Conservation (phyloP, 2,888 invertebrate genomes). For the Apamea epomidion region DNA sequence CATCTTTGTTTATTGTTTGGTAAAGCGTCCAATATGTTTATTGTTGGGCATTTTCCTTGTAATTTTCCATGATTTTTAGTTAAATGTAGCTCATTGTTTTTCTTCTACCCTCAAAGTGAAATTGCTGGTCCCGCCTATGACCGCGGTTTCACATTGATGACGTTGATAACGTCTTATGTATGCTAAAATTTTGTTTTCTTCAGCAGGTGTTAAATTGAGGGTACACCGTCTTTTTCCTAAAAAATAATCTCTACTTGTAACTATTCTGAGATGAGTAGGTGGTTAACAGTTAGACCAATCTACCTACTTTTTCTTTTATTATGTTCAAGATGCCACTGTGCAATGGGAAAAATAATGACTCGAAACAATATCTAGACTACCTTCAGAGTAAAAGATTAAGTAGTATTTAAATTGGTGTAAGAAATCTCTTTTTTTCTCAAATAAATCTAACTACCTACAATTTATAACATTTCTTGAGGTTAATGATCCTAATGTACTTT, state of each 20-base stretch:
- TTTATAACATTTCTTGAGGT: background rate
- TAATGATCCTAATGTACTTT: slow-evolving; percentile 50
- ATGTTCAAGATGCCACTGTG: slow-evolving; percentile 28
- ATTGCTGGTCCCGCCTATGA: slow-evolving; percentile 71
- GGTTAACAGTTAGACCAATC: slow-evolving; percentile 31
- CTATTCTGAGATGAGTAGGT: slow-evolving; percentile 2
- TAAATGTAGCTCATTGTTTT: slow-evolving; percentile 75
- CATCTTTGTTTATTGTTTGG: slow-evolving; percentile 82
- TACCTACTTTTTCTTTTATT: slow-evolving; percentile 31
- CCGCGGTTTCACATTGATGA: slow-evolving; percentile 87
- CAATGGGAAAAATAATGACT: background rate
- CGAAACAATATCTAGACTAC: background rate
- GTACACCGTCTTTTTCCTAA: slow-evolving; percentile 8
- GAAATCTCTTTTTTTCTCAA: background rate
- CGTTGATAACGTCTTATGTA: slow-evolving; percentile 77
- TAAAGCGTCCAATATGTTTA: slow-evolving; percentile 68
- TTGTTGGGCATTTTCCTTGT: slow-evolving; percentile 55
- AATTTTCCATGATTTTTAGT: slow-evolving; percentile 56
- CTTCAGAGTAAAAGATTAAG: background rate
- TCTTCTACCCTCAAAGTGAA: slow-evolving; percentile 81
- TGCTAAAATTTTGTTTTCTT: slow-evolving; percentile 43
- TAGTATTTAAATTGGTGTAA: background rate
- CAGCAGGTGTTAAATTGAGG: slow-evolving; percentile 27
- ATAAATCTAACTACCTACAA: slow-evolving; percentile 23
- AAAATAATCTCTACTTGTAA: slow-evolving; percentile 21